Conservation (phyloP, 2,797 vertebrate species). For the Helarctos malayanus region DNA sequence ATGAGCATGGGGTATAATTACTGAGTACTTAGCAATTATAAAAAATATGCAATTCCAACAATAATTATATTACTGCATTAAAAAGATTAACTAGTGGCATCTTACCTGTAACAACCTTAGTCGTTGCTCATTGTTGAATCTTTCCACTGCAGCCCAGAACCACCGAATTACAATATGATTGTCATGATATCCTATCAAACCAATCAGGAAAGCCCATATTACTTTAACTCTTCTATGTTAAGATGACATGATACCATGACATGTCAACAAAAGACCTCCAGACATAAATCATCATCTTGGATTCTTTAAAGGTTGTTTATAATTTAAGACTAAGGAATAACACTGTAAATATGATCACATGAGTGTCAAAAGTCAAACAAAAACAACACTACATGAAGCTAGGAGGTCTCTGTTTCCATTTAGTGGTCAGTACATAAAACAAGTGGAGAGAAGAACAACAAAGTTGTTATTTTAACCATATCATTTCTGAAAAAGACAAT, state of each 20-base stretch:
- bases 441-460: neutral
- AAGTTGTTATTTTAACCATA: neutral
- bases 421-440: neutral
- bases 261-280: neutral
- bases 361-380: slow-evolving; percentile 23
- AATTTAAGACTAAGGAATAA: slow-evolving; percentile 27
- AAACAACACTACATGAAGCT: neutral
- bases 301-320: slow-evolving; percentile 27
- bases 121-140: slow-evolving; percentile 99
- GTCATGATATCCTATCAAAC: slow-evolving; percentile 96
- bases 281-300: neutral
- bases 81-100: neutral
- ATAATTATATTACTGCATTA: neutral
- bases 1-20: neutral
- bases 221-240: slow-evolving; percentile 12
- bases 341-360: neutral
- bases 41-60: neutral
- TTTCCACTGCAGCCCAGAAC: slow-evolving; percentile 99
- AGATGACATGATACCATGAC: neutral
- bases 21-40: neutral
- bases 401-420: neutral
- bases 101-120: slow-evolving; percentile 97
- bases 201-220: slow-evolving; percentile 56
- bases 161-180: slow-evolving; percentile 99
- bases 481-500: slow-evolving; percentile 42